Evolutionary conservation across 2,113 vertebrate species (phyloP).

Genomic region (Planiliza haematocheilus): DNA sequence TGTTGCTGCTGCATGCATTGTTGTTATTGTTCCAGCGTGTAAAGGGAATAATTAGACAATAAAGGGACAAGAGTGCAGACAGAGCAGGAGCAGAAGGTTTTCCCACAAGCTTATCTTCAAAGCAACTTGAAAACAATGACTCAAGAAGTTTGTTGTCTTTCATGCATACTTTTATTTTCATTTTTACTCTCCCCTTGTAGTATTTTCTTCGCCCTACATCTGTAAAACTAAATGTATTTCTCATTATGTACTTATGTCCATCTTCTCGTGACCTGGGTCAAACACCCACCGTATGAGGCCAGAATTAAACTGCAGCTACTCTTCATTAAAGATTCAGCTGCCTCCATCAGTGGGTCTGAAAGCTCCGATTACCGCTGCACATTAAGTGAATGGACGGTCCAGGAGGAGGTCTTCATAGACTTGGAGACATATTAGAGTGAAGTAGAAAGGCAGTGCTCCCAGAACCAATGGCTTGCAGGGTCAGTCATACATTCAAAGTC

Average conservation of each 20-base stretch:
- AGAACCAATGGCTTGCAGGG: constrained; percentile 7
- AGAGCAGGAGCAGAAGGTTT: constrained; percentile 44
- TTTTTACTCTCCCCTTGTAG: accelerated
- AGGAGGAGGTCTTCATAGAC: too few relatives aligned
- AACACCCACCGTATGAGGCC: constrained; percentile 15
- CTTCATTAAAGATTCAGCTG: constrained; percentile 50
- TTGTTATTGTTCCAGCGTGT: constrained; percentile 48
- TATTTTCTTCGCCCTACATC: not conserved
- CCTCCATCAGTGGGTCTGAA: constrained; percentile 1
- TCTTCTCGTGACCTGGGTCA: constrained; percentile 29
- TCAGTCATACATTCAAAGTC: constrained; percentile 37
- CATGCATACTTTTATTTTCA: not conserved
- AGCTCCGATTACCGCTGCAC: constrained; percentile 40
- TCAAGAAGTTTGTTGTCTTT: too few relatives aligned
- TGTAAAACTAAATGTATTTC: not conserved
- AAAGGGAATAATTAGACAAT: constrained; percentile 54
- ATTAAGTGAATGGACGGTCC: constrained; percentile 22
- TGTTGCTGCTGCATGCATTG: constrained; percentile 45
- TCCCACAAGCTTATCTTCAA: constrained; percentile 52
- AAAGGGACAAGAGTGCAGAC: constrained; percentile 46
- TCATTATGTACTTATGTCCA: constrained; percentile 21
- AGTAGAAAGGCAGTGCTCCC: too few relatives aligned
- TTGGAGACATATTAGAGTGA: too few relatives aligned
- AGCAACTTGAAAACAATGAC: not conserved
- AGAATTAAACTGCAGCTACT: constrained; percentile 26